Conservation (phyloP, 30 jellyfish, hydroid and myxozoan genomes). For the Sanderia malayensis region DNA sequence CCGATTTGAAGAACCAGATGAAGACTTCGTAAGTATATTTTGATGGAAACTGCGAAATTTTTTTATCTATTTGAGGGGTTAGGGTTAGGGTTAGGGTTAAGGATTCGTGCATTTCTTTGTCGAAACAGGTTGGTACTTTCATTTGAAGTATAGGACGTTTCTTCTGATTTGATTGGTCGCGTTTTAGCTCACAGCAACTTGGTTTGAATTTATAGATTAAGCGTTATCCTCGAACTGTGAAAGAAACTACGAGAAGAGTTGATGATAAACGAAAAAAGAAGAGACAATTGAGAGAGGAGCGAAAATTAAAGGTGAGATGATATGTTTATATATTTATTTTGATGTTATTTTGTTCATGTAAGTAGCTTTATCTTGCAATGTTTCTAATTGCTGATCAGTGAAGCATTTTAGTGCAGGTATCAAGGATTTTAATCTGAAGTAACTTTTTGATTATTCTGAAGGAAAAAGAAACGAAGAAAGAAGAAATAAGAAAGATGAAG, state of each 20-base stretch:
- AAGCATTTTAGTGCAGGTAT: too few species aligned
- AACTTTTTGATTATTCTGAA: slow-evolving; percentile 12
- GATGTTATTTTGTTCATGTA: background rate
- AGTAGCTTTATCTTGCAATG: too few species aligned
- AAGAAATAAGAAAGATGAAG: slow-evolving; percentile 81
- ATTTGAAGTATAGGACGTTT: too few species aligned
- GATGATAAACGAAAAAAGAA: slow-evolving; percentile 78
- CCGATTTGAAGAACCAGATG: slow-evolving; percentile 97
- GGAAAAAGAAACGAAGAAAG: slow-evolving; percentile 79
- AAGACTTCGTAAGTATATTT: slow-evolving; percentile 71
- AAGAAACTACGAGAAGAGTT: slow-evolving; percentile 78
- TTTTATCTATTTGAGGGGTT: background rate
- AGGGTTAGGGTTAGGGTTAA: too few species aligned
- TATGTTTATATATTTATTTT: background rate
- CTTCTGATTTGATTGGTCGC: background rate
- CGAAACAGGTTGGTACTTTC: too few species aligned
- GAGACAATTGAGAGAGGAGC: slow-evolving; percentile 78
- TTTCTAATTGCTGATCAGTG: too few species aligned
- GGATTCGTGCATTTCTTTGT: too few species aligned
- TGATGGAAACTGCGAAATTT: background rate
- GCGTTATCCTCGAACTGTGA: slow-evolving; percentile 84
- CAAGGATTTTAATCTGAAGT: too few species aligned
- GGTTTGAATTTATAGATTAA: slow-evolving; percentile 43
- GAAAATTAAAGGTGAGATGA: slow-evolving; percentile 62
- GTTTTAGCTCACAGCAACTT: background rate